These are phyloP conservation scores for Macrobrachium rosenbergii DNA, from an alignment of 1,140 invertebrate genomes.

Conservation along the genomic window DNA sequence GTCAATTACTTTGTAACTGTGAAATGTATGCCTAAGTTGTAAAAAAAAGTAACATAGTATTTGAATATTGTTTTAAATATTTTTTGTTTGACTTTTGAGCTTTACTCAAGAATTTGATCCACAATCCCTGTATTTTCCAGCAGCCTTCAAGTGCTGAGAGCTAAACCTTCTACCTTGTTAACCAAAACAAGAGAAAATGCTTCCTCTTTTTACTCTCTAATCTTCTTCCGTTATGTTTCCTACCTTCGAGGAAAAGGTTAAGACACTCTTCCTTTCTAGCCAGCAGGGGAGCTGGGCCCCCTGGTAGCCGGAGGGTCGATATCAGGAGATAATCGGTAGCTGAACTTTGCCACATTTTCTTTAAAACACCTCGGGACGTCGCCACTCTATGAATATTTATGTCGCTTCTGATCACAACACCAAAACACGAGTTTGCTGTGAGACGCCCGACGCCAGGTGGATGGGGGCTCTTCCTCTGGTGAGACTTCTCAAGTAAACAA, in stretches of 20 bases:
- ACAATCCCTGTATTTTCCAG: no score
- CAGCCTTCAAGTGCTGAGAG: no score
- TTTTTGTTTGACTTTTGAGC: no score
- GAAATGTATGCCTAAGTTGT: no score
- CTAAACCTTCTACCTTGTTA: no score
- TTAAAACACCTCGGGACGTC: constrained; percentile 60
- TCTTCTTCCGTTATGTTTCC: background rate
- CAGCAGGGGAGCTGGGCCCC: constrained; percentile 36
- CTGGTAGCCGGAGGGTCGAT: constrained; percentile 40
- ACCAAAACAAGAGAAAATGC: background rate
- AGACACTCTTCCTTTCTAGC: background rate
- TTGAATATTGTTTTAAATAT: no score
- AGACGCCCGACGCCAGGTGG: background rate
- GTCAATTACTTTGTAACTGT: no score
- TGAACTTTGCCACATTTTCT: constrained; percentile 61
- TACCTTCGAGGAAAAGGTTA: background rate
- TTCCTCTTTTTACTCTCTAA: background rate
- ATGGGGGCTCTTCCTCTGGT: background rate
- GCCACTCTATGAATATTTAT: constrained; percentile 56
- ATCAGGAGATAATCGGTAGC: constrained; percentile 60
- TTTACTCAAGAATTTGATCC: no score
- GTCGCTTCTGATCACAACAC: background rate
- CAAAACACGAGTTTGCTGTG: background rate
- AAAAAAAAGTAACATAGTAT: no score
- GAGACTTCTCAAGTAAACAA: background rate